Base-by-base conservation (phyloP, 2,113 vertebrate species). In the Festucalex cinctus region DNA sequence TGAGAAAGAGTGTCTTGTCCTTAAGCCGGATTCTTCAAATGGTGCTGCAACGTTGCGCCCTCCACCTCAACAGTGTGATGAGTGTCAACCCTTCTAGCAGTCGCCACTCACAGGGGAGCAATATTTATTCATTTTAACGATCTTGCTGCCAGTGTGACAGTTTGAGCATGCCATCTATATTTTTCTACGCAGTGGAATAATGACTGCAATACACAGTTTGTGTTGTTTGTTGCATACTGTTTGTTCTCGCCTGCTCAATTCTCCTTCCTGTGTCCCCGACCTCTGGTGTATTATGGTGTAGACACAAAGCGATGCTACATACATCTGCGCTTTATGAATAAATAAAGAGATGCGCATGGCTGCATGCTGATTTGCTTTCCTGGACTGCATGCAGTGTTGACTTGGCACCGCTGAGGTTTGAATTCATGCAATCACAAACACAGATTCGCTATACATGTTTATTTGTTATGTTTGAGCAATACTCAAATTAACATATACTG, bases 291-390 rank as follows among this genome's bases (percentile, higher is more conserved):
- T 65, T 57, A 26, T 60, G 28, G 9, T 71, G 67, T 32, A 37
- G 35, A 66, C 62, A 71, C 32, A 73, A 53, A 65, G 66, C 70
- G 10, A 57, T 62, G 65, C 67, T 53, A 41, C 65, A 75, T 68
- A 77, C 73, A 69, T 67, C 65, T 74, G 66, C 66, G 70, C 24
- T 19, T 64, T 28, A 68, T 73, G 64, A 78, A 84, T 80, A 82
- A 81, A 77, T 75, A 76, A 68, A 70, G 61, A 12, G 24, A 48
- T 65, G 41, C 46, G 68, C 69, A 63, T 73, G 75, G 78, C 74
- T 77, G 71, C 58, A 66, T 60, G 69, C 70, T 77, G 68, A 81
- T 77, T 81, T 83, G 78, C 79, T 81, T 75, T 80, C 66, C 70
- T 81, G 72, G 68, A 71, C 68, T 59, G 66, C n/a, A 17, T 41